Evolutionary conservation across 2,797 vertebrate genomes (phyloP), one percentile per base, ranked within the genome.

Genomic region (Sphaeramia orbicularis): DNA sequence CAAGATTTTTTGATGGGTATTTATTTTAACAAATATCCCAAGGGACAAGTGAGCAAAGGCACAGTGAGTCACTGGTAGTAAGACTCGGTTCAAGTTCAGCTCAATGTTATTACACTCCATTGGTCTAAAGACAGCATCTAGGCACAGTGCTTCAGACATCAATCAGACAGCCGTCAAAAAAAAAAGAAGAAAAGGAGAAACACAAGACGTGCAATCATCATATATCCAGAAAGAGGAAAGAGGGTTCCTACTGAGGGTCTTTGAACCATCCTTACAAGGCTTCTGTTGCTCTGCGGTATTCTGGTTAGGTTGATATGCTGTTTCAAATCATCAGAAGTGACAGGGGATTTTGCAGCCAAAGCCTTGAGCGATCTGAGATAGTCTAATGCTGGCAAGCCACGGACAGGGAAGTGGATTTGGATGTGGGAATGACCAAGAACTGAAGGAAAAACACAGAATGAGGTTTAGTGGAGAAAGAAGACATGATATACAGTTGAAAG

Each of bases 311-410:
- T 69, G 30, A 78, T 58, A 12, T 27, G 32, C 65, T 72, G 71
- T 78, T 81, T 76, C 54, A 43, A 74, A 65, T 83, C 70, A 83
- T 85, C 67, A 71, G 27, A 83, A 76, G 49, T 77, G 77, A 87
- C 76, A 70, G 70, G 36, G 55, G 74, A 58, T 74, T 86, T 84
- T 62, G 63, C 67, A 65, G 72, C 61, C 38, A 35, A 32, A 77
- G 76, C 62, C 63, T 14, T 15, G 48, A 63, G 65, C 43, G 6
- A 65, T 75, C 60, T 58, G 15, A 71, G 69, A 76, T 84, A 8
- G 10, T 67, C 48, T 49, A 40, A 78, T 70, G 64, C 67, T 70
- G 80, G 65, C 72, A 40, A 71, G 58, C 37, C 37, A 30, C 47
- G 30, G 61, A 80, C 54, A 80, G 40, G 52, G 71, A 80, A 84